These are phyloP conservation scores for Amblyraja radiata DNA, from an alignment of 2,797 vertebrate species.

Conservation along the genomic window DNA sequence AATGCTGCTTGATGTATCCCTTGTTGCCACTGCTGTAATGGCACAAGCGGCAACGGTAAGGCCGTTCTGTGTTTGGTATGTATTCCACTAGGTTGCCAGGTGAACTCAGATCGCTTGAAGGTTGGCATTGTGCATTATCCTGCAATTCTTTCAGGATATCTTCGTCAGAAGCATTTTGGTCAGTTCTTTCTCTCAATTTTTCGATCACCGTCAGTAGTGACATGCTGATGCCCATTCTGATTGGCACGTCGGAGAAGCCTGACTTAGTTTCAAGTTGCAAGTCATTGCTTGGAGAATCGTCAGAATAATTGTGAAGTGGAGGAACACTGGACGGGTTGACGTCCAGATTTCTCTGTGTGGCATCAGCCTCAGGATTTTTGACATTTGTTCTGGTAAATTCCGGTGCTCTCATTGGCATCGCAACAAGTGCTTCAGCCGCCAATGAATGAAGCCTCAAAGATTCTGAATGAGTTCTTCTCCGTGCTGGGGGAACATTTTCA, in stretches of 20 bases:
- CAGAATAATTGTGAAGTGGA: constrained; percentile 51
- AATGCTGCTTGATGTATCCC: constrained; percentile 93
- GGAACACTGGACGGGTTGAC: constrained; percentile 44
- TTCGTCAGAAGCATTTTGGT: constrained; percentile 89
- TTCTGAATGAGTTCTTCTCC: constrained; percentile 90
- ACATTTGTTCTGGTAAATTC: constrained; percentile 62
- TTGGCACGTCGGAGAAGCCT: constrained; percentile 63
- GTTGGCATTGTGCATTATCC: constrained; percentile 82
- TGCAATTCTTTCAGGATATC: constrained; percentile 90
- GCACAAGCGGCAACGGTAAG: constrained; percentile 85
- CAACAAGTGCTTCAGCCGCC: constrained; percentile 89
- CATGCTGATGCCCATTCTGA: constrained; percentile 88
- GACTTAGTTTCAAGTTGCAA: constrained; percentile 60
- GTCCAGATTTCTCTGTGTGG: constrained; percentile 58
- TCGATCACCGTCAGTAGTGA: constrained; percentile 93
- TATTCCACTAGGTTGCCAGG: constrained; percentile 75
- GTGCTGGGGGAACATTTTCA: constrained; percentile 79
- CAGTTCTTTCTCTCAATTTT: constrained; percentile 82
- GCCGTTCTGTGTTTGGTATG: constrained; percentile 69
- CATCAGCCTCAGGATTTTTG: constrained; percentile 54
- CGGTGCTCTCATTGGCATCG: constrained; percentile 83
- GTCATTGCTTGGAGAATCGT: constrained; percentile 50
- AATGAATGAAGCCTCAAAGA: constrained; percentile 86
- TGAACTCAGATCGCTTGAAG: constrained; percentile 44
- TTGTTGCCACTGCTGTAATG: constrained; percentile 88